Base-by-base conservation (phyloP, 2,888 invertebrate genomes). In the Plemyria rubiginata region DNA sequence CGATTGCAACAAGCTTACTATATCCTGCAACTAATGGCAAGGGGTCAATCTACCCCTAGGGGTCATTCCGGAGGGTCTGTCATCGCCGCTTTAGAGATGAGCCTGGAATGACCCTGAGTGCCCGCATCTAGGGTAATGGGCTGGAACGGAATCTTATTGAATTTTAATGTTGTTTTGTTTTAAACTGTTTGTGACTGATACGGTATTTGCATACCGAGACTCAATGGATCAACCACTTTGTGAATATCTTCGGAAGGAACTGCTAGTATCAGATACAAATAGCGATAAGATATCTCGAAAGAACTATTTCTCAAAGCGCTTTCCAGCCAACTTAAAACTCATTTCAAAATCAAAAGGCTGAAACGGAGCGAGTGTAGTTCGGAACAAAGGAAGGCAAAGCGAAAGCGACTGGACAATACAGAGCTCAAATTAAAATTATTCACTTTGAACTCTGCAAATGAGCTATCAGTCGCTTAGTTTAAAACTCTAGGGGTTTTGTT, bases 11-110 rank as follows among this genome's bases (percentile, higher is more conserved):
- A 80, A 81, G 82, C 82, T 79, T 78, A 76, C 80, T 71, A 73
- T 76, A 80, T 80, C 80, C 81, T 84, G 81, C 78, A 79, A 77
- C 80, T 83, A 82, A 83, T 83, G 81, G 80, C 78, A 66, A 73
- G 77, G 73, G 75, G 72, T 64, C 65, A 65, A 13, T 38, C 66
- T 68, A 69, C 70, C 74, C 72, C 70, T 62, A 56, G 65, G 67
- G 70, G 70, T 49, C 64, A 64, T 50, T 41, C 54, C 60, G 46
- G 32, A 16, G 60, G 61, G 61, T 15, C 74, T 81, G 83, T 80
- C 80, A 81, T 74, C 74, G 75, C 70, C 68, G 72, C 68, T 75
- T 72, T 72, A 72, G 76, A 77, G 76, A 76, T 73, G 76, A 67
- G 71, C 70, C 78, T 76, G 75, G 71, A 77, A 75, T 67, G 60